Conservation (phyloP, 1,140 invertebrate genomes). For the Lutraria rhynchaena region DNA sequence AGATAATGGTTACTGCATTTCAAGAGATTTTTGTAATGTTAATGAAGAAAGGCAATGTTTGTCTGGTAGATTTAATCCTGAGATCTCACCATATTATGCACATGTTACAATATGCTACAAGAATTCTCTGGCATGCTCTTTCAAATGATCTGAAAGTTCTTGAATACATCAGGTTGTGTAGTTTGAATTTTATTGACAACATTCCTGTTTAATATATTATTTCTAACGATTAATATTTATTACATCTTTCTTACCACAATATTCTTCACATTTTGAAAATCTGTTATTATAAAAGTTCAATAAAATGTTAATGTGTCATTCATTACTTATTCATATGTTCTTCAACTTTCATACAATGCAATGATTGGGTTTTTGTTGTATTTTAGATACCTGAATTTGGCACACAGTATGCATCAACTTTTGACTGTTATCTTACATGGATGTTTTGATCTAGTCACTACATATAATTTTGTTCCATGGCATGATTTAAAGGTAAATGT, state of each 20-base stretch:
- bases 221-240: too few relatives aligned
- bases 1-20: not conserved
- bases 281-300: too few relatives aligned
- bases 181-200: too few relatives aligned
- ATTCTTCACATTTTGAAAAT: too few relatives aligned
- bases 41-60: not conserved
- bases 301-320: too few relatives aligned
- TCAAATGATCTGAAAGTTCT: not conserved
- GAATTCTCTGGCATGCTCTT: not conserved
- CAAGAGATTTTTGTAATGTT: not conserved
- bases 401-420: not conserved
- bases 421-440: not conserved
- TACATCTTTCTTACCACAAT: too few relatives aligned
- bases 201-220: too few relatives aligned
- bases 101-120: slow-evolving; percentile 4
- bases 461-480: slow-evolving; percentile 29
- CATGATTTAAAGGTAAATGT: slow-evolving; percentile 10
- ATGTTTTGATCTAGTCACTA: slow-evolving; percentile 31
- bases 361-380: too few relatives aligned
- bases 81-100: slow-evolving; percentile 31
- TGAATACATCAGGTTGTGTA: too few relatives aligned
- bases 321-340: too few relatives aligned
- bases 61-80: slow-evolving; percentile 33
- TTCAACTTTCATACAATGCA: too few relatives aligned
- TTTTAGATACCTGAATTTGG: not conserved